These are phyloP conservation scores for Amyelois transitella DNA, from an alignment of 1,140 invertebrate species.

Conservation along the genomic window DNA sequence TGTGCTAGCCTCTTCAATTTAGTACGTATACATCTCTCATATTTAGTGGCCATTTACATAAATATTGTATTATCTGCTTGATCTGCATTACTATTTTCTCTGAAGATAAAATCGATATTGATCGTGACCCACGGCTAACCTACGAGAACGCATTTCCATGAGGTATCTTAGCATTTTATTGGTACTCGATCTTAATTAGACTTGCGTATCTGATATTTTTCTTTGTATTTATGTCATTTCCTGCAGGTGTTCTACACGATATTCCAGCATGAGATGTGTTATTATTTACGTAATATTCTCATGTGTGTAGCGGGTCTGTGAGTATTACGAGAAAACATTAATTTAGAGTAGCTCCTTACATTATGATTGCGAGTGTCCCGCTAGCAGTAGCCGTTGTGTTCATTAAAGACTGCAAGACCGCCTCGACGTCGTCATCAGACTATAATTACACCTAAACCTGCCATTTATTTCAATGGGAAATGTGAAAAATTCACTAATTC, in stretches of 20 bases:
- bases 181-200: background rate
- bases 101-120: background rate
- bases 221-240: background rate
- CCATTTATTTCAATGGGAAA: conserved; percentile 21
- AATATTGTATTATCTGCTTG: background rate
- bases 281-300: conserved; percentile 10
- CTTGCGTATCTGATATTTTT: background rate
- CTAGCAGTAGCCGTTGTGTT: conserved; percentile 21
- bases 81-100: background rate
- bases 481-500: too few species aligned
- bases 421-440: conserved; percentile 16
- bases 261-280: background rate
- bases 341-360: conserved; percentile 22
- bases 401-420: conserved; percentile 16
- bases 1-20: background rate
- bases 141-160: background rate
- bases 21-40: background rate
- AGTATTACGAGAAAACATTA: conserved; percentile 21
- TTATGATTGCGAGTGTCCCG: conserved; percentile 27
- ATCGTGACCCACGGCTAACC: background rate
- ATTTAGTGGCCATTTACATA: background rate
- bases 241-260: background rate
- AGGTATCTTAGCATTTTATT: background rate
- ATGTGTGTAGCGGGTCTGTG: conserved; percentile 5
- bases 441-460: conserved; percentile 24